Evolutionary conservation across 2,113 vertebrate species (phyloP), one percentile per base, ranked within the genome.

Genomic region (Gobio gobio): DNA sequence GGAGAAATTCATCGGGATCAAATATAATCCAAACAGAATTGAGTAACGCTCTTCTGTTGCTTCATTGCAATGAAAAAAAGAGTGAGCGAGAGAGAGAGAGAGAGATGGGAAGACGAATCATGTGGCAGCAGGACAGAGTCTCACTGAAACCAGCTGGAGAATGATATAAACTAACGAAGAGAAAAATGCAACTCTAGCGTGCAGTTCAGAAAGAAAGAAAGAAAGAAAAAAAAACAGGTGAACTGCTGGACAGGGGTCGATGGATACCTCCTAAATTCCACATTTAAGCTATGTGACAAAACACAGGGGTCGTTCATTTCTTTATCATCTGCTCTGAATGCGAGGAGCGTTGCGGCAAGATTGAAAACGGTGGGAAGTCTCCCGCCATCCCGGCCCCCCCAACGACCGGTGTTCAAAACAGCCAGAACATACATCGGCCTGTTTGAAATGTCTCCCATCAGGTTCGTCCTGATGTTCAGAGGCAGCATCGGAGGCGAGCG

Each of bases 91-190:
- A 85, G 49, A 51, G 24, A 80, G 74, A 85, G 77, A 87, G 82
- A 89, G 84, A 90, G 89, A 66, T 49, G 58, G 74, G 77, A 78
- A 61, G 33, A 70, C 83, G 93, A 93, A 93, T 92, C 93, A 93
- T 90, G 90, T 91, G 92, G 93, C 94, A 94, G 94, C 94, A 95
- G 95, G 95, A 96, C 94, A 94, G 90, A 95, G 93, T 89, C 90
- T 94, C 93, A 95, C 95, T 93, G 93, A 92, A 96, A 95, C 91
- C 95, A 96, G 94, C 94, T 95, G 95, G 94, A 94, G 94, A 94
- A 93, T 92, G 91, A 95, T 95, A 95, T 92, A 93, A 95, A 95
- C 94, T 56, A 56, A 56, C 54, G 0, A 56, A 56, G 93, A 94
- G 94, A 95, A 93, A 95, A 94, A 96, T 90, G 91, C 93, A 94